phyloP scores from a whole-genome alignment of 1,140 invertebrate species.

The Scaptomyza pallida region DNA sequence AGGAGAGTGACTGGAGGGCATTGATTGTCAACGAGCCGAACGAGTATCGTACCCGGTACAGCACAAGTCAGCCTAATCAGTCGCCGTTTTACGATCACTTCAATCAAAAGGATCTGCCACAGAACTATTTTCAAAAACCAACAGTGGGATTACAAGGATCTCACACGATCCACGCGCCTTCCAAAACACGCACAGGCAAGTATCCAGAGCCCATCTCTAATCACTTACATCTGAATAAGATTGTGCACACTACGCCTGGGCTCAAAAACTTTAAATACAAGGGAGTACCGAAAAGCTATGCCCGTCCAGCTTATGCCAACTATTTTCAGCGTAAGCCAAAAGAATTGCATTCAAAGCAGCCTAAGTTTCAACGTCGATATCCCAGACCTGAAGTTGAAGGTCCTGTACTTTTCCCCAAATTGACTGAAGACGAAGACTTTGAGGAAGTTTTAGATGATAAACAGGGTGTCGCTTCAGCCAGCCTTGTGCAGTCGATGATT shows the following conservation, averaged over 20 bases:
- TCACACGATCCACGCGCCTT: conserved; percentile 60
- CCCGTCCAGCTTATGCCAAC: conserved; percentile 70
- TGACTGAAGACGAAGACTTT: conserved; percentile 45
- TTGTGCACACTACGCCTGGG: conserved; percentile 80
- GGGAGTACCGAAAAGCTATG: conserved; percentile 52
- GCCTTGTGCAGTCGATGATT: conserved; percentile 77
- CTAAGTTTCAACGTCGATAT: conserved; percentile 11
- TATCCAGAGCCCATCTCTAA: conserved; percentile 59
- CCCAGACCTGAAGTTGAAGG: conserved; percentile 39
- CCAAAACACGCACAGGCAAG: conserved; percentile 47
- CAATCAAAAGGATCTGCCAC: conserved; percentile 64
- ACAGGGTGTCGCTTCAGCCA: conserved; percentile 69
- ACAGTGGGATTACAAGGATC: conserved; percentile 43
- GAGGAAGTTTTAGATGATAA: conserved; percentile 53
- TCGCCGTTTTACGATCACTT: conserved; percentile 66
- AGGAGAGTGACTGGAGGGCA: conserved; percentile 78
- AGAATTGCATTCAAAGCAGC: conserved; percentile 39
- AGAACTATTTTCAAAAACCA: conserved; percentile 65
- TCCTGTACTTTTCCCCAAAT: conserved; percentile 63
- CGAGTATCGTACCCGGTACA: conserved; percentile 66
- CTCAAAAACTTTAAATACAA: conserved; percentile 82
- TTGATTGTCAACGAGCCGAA: conserved; percentile 69
- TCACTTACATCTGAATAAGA: conserved; percentile 71
- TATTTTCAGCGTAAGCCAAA: conserved; percentile 81
- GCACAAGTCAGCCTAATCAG: conserved; percentile 48